Evolutionary conservation across 1,140 invertebrate genomes (phyloP), one percentile per base, ranked within the genome.

Genomic region (Anastrepha ludens): DNA sequence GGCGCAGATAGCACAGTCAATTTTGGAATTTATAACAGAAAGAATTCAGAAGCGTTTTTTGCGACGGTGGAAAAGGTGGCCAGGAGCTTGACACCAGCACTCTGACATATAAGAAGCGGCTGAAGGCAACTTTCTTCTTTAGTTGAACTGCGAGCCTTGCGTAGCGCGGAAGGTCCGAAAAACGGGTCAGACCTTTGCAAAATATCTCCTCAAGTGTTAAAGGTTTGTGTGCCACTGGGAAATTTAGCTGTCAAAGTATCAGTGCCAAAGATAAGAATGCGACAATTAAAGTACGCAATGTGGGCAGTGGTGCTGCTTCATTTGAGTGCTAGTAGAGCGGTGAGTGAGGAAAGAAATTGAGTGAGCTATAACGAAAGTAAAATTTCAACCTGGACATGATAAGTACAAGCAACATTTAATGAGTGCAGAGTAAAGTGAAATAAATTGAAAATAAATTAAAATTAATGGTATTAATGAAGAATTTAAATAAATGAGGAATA

Each of bases 71-170:
- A 74, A 47, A 47, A 47, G 39, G 41, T 17, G 39, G 39, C 67
- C 44, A 81, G 74, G 74, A 50, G 17, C 74, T 81, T 50, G 47
- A 20, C 47, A 41, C 4, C 15, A 50, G 47, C 50, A 50, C 47
- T 47, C 74, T 2, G 74, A n/a, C 47, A 29, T 81, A 81, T 81
- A 81, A 81, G 74, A 55, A 55, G 74, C 74, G 17, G 29, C n/a
- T 13, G 17, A 81, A 41, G 74, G 47, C n/a, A 81, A 81, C 74
- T 81, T 81, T 81, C 74, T 81, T 15, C 47, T 81, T 81, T 29
- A 81, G 74, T 81, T 55, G 74, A 81, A 17, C 47, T 9, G 55
- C 41, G 74, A 55, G 74, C 47, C 74, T 81, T 11, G 47, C 8
- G 47, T 58, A 55, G 74, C 20, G 47, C 74, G 47, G 47, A 55